phyloP scores from a whole-genome alignment of 2,113 vertebrate genomes.

The Pterocles burchelli region DNA sequence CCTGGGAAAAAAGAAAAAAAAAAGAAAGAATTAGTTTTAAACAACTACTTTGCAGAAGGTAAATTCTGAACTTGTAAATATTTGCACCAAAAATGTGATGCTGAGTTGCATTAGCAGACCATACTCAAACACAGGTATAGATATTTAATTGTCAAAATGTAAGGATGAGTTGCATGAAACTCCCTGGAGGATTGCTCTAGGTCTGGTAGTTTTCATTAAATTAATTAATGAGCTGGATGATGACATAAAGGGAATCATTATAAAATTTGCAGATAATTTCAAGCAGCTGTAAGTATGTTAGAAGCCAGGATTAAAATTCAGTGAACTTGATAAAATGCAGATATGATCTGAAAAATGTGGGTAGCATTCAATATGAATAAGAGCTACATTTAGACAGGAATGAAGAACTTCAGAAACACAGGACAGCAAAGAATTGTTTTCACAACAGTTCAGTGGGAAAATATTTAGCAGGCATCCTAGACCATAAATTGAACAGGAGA shows the following conservation, averaged over 20 bases:
- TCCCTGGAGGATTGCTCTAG: not conserved
- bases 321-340: not conserved
- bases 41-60: not conserved
- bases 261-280: constrained; percentile 30
- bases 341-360: not conserved
- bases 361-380: not conserved
- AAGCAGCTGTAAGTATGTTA: not conserved
- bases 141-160: not conserved
- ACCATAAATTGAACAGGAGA: not conserved
- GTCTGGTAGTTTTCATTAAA: not conserved
- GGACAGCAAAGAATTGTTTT: not conserved
- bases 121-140: not conserved
- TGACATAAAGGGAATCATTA: constrained; percentile 8
- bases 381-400: not conserved
- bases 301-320: constrained; percentile 10
- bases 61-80: not conserved
- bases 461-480: not conserved
- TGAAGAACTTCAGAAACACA: not conserved
- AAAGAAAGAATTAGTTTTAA: not conserved
- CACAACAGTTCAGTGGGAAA: not conserved
- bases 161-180: not conserved
- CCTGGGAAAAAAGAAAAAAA: not conserved
- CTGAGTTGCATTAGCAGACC: not conserved
- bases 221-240: not conserved
- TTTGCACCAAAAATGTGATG: not conserved